Base-by-base conservation (phyloP, 2,797 vertebrate genomes). In the Chloroceryle amazona region DNA sequence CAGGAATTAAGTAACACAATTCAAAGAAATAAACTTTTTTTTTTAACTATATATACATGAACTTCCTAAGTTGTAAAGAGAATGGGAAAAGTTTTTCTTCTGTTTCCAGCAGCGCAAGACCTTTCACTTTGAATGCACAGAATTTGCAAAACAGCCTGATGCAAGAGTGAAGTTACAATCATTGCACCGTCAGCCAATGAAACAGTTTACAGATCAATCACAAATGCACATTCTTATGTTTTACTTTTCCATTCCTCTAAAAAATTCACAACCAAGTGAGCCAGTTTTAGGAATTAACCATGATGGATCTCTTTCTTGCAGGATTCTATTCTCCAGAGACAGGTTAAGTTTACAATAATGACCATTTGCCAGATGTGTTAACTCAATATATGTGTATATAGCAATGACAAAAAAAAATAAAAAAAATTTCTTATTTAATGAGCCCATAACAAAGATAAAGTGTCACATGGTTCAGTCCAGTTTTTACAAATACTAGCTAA, bases 161-260 rank as follows among this genome's bases (percentile, higher is more conserved):
- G 54, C 58, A 71, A 65, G 25, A 16, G 7, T 61, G 41, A 81
- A 54, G 8, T 71, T 81, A n/a, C 6, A 60, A 13, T 58, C 26
- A n/a, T 63, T 74, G 37, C 28, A 37, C 20, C 12, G 46, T 72
- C 82, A 86, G 16, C 23, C 26, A 11, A 11, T 60, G 57, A 7
- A 72, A n/a, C 46, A 70, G 60, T 73, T 85, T 62, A 55, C 35
- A 37, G 51, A 76, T 46, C 29, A 76, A 66, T 85, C 28, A 21
- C 23, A 51, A 68, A 63, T 2, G 3, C 5, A 1, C 7, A 9
- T 74, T 74, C 3, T 0, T 0, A 1, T 79, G 23, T 63, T 71
- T 71, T 61, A 35, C 6, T 57, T 93, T 66, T 35, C 28, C 8
- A 25, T 75, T 88, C 41, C 21, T 72, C 65, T 47, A 5, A n/a